These are phyloP conservation scores for Oceanodroma tethys DNA, from an alignment of 2,113 vertebrate species.

Conservation along the genomic window DNA sequence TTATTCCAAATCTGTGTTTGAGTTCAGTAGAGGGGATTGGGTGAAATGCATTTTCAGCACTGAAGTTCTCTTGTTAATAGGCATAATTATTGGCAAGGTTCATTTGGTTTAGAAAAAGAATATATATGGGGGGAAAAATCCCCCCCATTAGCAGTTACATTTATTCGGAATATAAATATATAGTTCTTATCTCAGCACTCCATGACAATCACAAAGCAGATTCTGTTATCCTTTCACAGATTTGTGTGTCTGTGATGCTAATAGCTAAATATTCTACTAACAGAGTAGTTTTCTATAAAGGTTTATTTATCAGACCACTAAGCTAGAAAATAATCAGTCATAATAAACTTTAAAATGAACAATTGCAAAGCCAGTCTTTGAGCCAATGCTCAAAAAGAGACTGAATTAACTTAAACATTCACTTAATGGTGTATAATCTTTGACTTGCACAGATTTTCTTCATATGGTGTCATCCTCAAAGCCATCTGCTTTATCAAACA, in stretches of 20 bases:
- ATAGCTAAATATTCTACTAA: not conserved
- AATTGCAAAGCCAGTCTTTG: not conserved
- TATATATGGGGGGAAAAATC: too few species aligned
- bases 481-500: not conserved
- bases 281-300: not conserved
- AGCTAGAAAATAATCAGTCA: slow-evolving; percentile 16
- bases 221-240: not conserved
- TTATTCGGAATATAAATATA: not conserved
- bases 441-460: not conserved
- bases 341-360: not conserved
- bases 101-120: not conserved
- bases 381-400: not conserved
- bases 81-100: not conserved
- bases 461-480: not conserved
- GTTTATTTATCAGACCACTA: slow-evolving; percentile 21
- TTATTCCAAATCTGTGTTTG: not conserved
- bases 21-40: not conserved
- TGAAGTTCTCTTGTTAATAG: not conserved
- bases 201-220: not conserved
- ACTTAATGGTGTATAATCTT: not conserved
- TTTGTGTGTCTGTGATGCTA: not conserved
- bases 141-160: not conserved
- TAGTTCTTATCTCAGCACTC: not conserved
- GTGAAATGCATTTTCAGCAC: not conserved
- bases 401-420: not conserved